Evolutionary conservation across 2,797 vertebrate genomes (phyloP), one percentile per base, ranked within the genome.

Genomic region (Meda fulgida): DNA sequence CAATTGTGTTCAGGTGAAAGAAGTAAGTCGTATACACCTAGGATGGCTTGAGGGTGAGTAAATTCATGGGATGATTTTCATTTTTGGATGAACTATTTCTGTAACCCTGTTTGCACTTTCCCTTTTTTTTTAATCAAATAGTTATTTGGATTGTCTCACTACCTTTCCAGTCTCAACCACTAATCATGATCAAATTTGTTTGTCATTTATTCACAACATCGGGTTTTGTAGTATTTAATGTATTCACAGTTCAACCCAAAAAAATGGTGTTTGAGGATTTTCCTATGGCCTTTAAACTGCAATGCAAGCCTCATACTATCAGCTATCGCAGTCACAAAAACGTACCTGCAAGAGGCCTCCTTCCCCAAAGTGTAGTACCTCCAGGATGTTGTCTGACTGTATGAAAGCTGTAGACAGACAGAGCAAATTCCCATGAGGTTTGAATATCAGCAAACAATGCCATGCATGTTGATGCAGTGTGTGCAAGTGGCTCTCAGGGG

Each of bases 361-460:
- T 89, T 99, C 97, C 86, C 97, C 97, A 94, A 99, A 99, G 93
- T 97, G 97, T 66, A 99, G 96, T 89, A 98, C 97, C 94, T 99
- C 97, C 96, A 99, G 96, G 91, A 99, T 97, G 93, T 96, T 98
- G 95, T 99, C 97, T 46, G 97, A 98, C 91, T 98, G 97, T 92
- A 99, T 97, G 94, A 99, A 99, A 84, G 98, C 98, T 99, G 96
- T 51, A 29, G 93, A 92, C 29, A 78, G 29, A 89, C 14, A 89
- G 65, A 81, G 63, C 31, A 88, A 46, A 81, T 80, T 87, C 71
- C 79, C 58, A 85, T 89, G 86, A 89, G 87, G 60, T 34, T 84
- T 69, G 58, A 65, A 65, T 87, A 83, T 80, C 73, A 78, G 78
- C 34, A 87, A 21, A 87, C 79, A 88, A 84, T 83, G 79, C 29